Evolutionary conservation across 2,113 vertebrate genomes (phyloP).

Genomic region (Python bivittatus): DNA sequence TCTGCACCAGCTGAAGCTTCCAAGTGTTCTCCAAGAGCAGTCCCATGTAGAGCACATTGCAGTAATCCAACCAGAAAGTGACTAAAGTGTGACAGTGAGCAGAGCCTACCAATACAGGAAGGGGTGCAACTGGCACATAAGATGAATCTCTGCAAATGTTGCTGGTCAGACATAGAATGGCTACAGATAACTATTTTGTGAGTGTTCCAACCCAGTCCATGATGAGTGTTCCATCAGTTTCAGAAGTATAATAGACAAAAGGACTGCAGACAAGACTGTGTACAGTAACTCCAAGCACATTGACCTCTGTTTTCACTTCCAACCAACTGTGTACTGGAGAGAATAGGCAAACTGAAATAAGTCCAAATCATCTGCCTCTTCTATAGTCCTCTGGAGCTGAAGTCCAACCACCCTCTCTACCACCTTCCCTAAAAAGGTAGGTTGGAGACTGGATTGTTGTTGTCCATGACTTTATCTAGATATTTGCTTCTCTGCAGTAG

Average conservation of each 20-base stretch:
- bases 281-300: background rate
- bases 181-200: slow-evolving; percentile 19
- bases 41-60: too few relatives aligned
- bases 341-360: background rate
- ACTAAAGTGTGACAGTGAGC: too few relatives aligned
- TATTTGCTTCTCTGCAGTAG: background rate
- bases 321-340: background rate
- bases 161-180: too few relatives aligned
- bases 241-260: slow-evolving; percentile 12
- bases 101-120: too few relatives aligned
- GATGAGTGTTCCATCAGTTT: slow-evolving; percentile 14
- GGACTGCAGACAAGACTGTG: background rate
- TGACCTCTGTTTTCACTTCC: too few relatives aligned
- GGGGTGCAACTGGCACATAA: background rate
- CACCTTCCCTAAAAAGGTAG: background rate
- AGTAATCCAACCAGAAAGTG: too few relatives aligned
- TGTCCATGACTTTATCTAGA: background rate
- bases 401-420: background rate
- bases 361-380: background rate
- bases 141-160: background rate
- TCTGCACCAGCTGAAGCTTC: too few relatives aligned
- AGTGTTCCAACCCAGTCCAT: slow-evolving; percentile 21
- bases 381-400: background rate
- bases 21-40: too few relatives aligned
- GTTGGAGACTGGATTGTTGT: background rate